Conservation (phyloP, 2,797 vertebrate genomes). For the Gorsachius magnificus region DNA sequence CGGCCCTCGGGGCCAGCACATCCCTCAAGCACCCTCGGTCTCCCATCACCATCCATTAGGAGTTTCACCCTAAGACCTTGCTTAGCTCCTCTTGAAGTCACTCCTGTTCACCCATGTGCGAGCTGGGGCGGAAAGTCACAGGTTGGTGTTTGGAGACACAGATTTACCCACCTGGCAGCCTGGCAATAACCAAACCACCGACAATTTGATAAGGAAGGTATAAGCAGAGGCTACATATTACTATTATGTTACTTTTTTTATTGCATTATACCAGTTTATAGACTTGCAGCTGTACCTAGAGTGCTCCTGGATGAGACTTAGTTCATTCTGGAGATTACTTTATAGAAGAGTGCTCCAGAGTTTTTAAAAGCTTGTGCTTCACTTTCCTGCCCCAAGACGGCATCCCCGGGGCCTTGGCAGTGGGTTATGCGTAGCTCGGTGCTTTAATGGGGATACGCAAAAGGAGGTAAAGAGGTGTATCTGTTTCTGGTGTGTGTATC, state of each 20-base stretch:
- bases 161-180: neutral
- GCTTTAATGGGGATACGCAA: neutral
- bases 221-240: neutral
- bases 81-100: neutral
- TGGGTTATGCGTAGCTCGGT: rapidly evolving
- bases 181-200: neutral
- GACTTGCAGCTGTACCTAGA: neutral
- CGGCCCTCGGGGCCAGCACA: neutral
- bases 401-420: neutral
- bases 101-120: neutral
- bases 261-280: neutral
- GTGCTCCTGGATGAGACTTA: neutral
- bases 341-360: neutral
- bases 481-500: neutral
- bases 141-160: rapidly evolving
- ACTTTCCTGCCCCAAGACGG: neutral
- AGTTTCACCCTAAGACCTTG: neutral
- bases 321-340: neutral
- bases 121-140: neutral
- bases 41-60: neutral
- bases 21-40: rapidly evolving
- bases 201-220: rapidly evolving
- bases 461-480: neutral
- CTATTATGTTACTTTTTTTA: neutral
- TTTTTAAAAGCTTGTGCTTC: neutral